Evolutionary conservation across 30 jellyfish, hydroid and myxozoan genomes (phyloP).

Genomic region (Catostylus mosaicus): DNA sequence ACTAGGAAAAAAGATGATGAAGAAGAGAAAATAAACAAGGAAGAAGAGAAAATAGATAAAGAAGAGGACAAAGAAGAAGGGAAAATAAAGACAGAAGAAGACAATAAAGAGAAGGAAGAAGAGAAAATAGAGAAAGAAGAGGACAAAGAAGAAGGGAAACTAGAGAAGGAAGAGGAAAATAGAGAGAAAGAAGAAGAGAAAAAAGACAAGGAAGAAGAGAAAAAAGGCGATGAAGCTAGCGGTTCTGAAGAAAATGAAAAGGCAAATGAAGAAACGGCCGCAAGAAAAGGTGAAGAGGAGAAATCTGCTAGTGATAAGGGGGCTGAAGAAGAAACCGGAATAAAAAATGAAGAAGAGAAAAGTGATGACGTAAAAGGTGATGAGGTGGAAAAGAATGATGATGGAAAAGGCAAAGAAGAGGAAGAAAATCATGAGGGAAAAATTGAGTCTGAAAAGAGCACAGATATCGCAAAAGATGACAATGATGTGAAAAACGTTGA

Average conservation of each 20-base stretch:
- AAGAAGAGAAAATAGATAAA: not conserved
- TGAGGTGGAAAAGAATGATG: not conserved
- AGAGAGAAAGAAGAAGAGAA: not conserved
- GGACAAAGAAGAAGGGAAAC: not conserved
- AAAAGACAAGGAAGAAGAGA: not conserved
- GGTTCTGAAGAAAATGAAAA: not conserved
- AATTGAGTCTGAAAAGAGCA: not conserved
- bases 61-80: not conserved
- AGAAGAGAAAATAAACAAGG: not conserved
- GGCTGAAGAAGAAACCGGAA: not conserved
- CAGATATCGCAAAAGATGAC: not conserved
- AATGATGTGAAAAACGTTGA: not conserved
- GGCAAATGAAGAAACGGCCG: not conserved
- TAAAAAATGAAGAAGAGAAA: not conserved
- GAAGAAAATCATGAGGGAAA: not conserved
- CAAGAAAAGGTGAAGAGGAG: not conserved
- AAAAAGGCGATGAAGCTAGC: constrained; percentile 3
- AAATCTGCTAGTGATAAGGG: not conserved
- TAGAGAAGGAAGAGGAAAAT: not conserved
- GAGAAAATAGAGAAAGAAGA: not conserved
- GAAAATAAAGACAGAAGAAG: not conserved
- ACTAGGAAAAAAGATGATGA: not conserved
- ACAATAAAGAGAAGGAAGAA: not conserved
- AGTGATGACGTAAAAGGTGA: not conserved
- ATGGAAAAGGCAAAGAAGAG: not conserved